phyloP scores from a whole-genome alignment of 2,888 invertebrate genomes.

The Hecatera dysodea region DNA sequence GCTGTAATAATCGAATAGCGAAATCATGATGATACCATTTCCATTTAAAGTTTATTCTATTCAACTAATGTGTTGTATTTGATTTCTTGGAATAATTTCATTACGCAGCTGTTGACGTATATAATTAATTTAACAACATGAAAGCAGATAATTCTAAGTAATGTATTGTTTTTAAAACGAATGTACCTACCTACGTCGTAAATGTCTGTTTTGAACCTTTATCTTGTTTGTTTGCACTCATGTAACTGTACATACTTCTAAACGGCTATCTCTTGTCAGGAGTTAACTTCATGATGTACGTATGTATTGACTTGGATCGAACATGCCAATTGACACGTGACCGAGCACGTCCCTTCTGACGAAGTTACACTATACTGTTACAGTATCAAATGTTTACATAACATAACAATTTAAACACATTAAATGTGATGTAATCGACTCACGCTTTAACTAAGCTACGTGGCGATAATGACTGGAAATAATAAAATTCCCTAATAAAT shows the following conservation, averaged over 20 bases:
- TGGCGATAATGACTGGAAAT: conserved; percentile 33
- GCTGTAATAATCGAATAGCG: conserved; percentile 26
- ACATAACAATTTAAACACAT: conserved; percentile 29
- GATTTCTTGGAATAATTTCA: conserved; percentile 38
- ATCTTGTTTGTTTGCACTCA: conserved; percentile 77
- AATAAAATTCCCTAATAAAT: conserved; percentile 13
- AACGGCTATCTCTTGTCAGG: conserved; percentile 68
- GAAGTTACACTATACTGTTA: conserved; percentile 38
- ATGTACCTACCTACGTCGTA: conserved; percentile 55
- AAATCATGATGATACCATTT: conserved; percentile 41
- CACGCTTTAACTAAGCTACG: conserved; percentile 34
- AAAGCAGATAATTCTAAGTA: conserved; percentile 48
- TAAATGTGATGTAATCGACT: conserved; percentile 53
- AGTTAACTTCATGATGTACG: conserved; percentile 68
- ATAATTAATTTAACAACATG: conserved; percentile 29
- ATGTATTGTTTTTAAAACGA: conserved; percentile 66
- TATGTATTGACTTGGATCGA: conserved; percentile 39
- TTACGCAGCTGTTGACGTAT: conserved; percentile 33
- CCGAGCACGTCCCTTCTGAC: conserved; percentile 44
- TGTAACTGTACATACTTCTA: conserved; percentile 73
- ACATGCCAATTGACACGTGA: conserved; percentile 71
- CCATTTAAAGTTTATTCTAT: conserved; percentile 26
- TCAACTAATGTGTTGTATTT: conserved; percentile 25
- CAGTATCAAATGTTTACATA: conserved; percentile 51
- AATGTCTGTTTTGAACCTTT: conserved; percentile 75